Evolutionary conservation across 2,888 invertebrate species (phyloP), one percentile per base, ranked within the genome.

Genomic region (Drosophila heteroneura): DNA sequence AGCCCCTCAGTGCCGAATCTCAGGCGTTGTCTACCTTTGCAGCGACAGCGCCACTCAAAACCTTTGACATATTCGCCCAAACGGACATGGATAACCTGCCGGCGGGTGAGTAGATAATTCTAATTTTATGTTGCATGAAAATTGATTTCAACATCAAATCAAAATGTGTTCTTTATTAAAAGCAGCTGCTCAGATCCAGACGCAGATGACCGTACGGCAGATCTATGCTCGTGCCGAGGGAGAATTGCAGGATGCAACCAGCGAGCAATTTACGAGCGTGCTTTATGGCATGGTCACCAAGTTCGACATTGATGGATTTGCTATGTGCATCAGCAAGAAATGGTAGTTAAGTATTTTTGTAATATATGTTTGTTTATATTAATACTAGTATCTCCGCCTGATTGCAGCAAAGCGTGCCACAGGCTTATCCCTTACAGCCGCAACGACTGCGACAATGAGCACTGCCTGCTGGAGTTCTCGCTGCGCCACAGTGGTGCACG

Each of bases 221-320:
- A 94, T 96, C 56, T 93, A 95, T 68, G 93, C 94, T 52, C 93
- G 93, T 63, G 85, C 90, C 39, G 93, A 94, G 81, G 79, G 94
- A 86, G 69, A 94, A 91, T 82, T 92, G 91, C 79, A 77, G 39
- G 64, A 92, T 92, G 54, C 65, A 1, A 92, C 92, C 58, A 93
- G 93, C 68, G 94, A 95, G 22, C 95, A 96, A 41, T 96, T 97
- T 91, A 96, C 96, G n/a, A 96, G 95, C 3, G 93, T 96, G 5
- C 92, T 97, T 10, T 96, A 95, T 85, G 96, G 95, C 0, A 92
- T 95, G 60, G 94, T 97, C 14, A 96, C 96, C 3, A 95, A 96
- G 57, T 94, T 97, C n/a, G 96, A 97, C 92, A 93, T 97, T 60
- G 97, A 97, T 76, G 95, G 96, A 0, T 92, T 94, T 4, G 76